Evolutionary conservation across 2,888 invertebrate genomes (phyloP).

Genomic region (Lamproptera curius): DNA sequence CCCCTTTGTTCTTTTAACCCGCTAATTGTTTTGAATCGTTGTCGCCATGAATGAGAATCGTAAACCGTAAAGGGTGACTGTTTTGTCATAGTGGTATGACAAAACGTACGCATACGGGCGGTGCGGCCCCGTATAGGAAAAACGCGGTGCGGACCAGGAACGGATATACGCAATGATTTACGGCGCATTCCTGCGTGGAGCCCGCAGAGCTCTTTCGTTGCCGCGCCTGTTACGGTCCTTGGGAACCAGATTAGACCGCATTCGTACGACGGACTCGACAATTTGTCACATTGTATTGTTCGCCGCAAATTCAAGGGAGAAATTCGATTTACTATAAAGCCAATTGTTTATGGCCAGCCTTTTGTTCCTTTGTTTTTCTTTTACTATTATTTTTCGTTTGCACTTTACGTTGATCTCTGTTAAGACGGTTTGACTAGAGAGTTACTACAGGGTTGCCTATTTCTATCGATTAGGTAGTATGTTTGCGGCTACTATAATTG

Average conservation of each 20-base stretch:
- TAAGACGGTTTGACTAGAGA: no score
- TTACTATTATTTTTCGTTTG: no score
- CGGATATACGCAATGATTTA: slow-evolving; percentile 56
- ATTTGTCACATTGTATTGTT: slow-evolving; percentile 32
- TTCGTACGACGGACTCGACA: slow-evolving; percentile 50
- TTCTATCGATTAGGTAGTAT: no score
- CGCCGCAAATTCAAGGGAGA: slow-evolving; percentile 18
- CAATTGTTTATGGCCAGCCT: neutral
- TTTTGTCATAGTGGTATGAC: neutral
- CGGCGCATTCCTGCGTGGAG: slow-evolving; percentile 60
- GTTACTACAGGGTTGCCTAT: no score
- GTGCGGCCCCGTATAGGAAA: slow-evolving; percentile 5
- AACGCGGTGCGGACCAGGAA: slow-evolving; percentile 28
- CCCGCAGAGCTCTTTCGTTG: slow-evolving; percentile 36
- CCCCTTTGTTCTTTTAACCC: no score
- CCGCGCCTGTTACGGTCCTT: slow-evolving; percentile 44
- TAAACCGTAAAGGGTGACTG: slow-evolving; percentile 5
- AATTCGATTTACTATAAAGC: neutral
- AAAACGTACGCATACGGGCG: slow-evolving; percentile 10
- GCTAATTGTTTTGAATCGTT: no score
- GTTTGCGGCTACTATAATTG: no score
- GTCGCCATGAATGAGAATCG: slow-evolving; percentile 8
- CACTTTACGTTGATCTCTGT: no score
- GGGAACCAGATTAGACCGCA: slow-evolving; percentile 63
- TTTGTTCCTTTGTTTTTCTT: no score